Conservation (phyloP, 23 tunicate genomes). For the Ascidia mentula region DNA sequence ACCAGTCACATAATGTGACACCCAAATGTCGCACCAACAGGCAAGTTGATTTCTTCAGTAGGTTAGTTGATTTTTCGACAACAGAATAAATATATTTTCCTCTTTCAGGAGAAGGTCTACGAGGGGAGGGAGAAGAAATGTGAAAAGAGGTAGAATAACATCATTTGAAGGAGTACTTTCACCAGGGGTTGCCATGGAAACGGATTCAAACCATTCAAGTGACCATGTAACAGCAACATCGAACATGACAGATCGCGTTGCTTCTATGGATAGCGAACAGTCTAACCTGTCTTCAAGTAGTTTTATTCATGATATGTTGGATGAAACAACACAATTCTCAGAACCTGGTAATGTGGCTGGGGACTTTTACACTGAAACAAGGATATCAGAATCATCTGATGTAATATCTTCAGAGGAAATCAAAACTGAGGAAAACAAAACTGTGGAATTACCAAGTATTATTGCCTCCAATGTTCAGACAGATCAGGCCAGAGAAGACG, state of each 20-base stretch:
- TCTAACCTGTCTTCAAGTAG: background rate
- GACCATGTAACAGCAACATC: constrained; percentile 19
- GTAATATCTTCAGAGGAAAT: background rate
- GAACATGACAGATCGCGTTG: constrained; percentile 1
- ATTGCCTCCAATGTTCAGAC: background rate
- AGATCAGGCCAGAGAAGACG: no score
- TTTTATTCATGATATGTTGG: background rate
- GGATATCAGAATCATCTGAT: constrained; percentile 5
- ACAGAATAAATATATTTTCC: background rate
- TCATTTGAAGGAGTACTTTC: constrained; percentile 64
- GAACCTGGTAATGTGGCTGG: background rate
- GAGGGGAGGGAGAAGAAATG: constrained; percentile 28
- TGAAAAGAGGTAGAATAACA: constrained; percentile 18
- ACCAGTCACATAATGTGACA: background rate
- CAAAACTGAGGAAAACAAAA: background rate
- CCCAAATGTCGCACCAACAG: background rate
- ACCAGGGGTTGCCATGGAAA: constrained; percentile 30
- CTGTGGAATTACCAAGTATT: background rate
- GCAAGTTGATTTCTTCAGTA: background rate
- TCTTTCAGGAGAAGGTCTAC: constrained; percentile 36
- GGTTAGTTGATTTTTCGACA: background rate
- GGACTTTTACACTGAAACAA: background rate
- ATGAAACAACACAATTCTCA: background rate
- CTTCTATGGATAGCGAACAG: constrained; percentile 16
- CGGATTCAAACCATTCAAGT: constrained; percentile 50